These are phyloP conservation scores for Mythimna loreyi DNA, from an alignment of 2,888 invertebrate species.

Conservation along the genomic window DNA sequence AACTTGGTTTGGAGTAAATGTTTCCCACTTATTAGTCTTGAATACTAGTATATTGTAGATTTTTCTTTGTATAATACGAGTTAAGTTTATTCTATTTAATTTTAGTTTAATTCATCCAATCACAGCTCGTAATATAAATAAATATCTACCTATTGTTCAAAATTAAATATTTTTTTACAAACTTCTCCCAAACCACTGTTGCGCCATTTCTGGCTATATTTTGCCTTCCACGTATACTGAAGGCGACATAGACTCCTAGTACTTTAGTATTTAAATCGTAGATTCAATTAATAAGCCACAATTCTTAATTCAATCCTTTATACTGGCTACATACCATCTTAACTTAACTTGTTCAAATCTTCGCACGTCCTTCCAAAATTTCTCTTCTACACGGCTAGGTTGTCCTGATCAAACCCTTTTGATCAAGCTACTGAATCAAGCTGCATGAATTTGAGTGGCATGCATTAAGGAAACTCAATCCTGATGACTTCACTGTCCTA, in stretches of 20 bases:
- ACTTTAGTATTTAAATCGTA: too few relatives aligned
- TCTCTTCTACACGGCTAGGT: too few relatives aligned
- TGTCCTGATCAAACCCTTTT: too few relatives aligned
- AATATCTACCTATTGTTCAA: too few relatives aligned
- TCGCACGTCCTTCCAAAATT: too few relatives aligned
- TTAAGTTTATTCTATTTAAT: too few relatives aligned
- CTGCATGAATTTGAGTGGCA: too few relatives aligned
- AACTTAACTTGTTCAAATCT: too few relatives aligned
- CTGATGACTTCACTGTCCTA: slow-evolving; percentile 1
- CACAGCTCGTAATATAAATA: not conserved
- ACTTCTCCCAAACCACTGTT: not conserved
- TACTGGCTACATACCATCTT: too few relatives aligned
- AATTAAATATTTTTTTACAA: not conserved
- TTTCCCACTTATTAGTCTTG: not conserved
- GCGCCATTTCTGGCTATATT: not conserved
- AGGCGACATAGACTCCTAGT: not conserved
- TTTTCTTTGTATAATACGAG: not conserved
- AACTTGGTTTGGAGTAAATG: not conserved
- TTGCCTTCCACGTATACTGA: not conserved
- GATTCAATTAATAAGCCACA: not conserved
- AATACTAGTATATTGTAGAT: not conserved
- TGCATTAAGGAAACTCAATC: not conserved
- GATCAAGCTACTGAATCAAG: too few relatives aligned
- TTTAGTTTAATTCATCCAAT: too few relatives aligned
- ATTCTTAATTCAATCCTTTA: too few relatives aligned